Evolutionary conservation across 2,888 invertebrate species (phyloP).

Genomic region (Phyllotreta striolata): DNA sequence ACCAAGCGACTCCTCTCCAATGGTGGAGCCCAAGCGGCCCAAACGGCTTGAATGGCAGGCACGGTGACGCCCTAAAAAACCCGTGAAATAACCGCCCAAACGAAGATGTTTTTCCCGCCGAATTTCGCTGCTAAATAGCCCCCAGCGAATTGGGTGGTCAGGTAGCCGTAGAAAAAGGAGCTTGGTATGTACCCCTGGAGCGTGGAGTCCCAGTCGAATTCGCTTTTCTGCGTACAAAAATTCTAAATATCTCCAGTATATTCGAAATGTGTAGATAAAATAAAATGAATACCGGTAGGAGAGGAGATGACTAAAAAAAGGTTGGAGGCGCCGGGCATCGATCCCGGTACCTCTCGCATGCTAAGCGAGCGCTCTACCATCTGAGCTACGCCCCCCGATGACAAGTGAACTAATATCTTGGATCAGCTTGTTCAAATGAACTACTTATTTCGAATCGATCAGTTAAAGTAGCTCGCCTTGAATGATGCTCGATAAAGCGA

Average conservation of each 20-base stretch:
- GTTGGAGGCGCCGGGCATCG: constrained; percentile 59
- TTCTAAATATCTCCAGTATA: no score
- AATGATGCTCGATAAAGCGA: no score
- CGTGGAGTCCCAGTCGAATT: constrained; percentile 82
- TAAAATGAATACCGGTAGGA: no score
- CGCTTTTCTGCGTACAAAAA: constrained; percentile 72
- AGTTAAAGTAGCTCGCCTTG: not conserved
- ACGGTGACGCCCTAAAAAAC: constrained; percentile 74
- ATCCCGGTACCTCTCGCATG: constrained; percentile 60
- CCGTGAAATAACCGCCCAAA: no score
- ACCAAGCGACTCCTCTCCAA: constrained; percentile 79
- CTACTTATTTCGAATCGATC: no score
- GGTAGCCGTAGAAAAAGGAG: constrained; percentile 90
- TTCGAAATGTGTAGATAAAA: no score
- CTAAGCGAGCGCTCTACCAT: constrained; percentile 59
- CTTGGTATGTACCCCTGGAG: constrained; percentile 82
- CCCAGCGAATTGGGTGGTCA: constrained; percentile 82
- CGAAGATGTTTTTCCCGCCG: constrained; percentile 86
- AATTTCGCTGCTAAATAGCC: constrained; percentile 84
- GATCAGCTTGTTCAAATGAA: not conserved
- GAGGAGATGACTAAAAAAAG: no score
- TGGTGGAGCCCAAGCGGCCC: constrained; percentile 86
- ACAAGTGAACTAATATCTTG: constrained; percentile 10
- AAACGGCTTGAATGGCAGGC: constrained; percentile 82
- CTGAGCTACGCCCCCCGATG: constrained; percentile 55